Conservation (phyloP, 1,140 invertebrate genomes). For the fruit fly (Drosophila melanogaster) region Release_6_plus_ISO1_MT NT_033779.5:20345501-20346000, state of each 20-base stretch:
- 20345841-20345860: neutral
- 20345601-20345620: slow-evolving; percentile 87
- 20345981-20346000: slow-evolving; percentile 89
- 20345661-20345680: slow-evolving; percentile 58
- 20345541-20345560: slow-evolving; percentile 89
- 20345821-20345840: no score
- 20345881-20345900: neutral
- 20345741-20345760: neutral
- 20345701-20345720: neutral
- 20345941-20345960: slow-evolving; percentile 60
- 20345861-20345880: neutral
- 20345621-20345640: slow-evolving; percentile 89
- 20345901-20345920: slow-evolving; percentile 45
- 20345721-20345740: neutral
- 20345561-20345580: slow-evolving; percentile 90
- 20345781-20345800: neutral
- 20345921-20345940: slow-evolving; percentile 21
- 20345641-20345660: slow-evolving; percentile 86
- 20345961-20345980: slow-evolving; percentile 86
- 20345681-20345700: neutral
- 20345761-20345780: neutral
- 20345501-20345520: slow-evolving; percentile 9
- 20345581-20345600: slow-evolving; percentile 87
- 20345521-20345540: slow-evolving; percentile 92
- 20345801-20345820: neutral